phyloP scores from a whole-genome alignment of 2,888 invertebrate genomes.

The Nomada lathburiana region DNA sequence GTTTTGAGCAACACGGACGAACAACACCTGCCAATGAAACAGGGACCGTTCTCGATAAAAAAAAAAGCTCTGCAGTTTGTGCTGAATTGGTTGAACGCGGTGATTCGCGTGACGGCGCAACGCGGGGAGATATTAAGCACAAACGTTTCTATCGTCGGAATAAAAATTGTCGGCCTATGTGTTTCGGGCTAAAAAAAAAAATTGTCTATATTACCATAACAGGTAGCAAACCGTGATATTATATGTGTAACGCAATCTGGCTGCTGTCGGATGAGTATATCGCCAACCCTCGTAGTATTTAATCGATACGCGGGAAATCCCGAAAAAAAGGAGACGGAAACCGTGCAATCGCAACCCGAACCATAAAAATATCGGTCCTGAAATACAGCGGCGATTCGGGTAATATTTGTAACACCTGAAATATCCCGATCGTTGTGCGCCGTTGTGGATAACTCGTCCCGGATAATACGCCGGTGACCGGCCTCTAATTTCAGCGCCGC shows the following conservation, averaged over 20 bases:
- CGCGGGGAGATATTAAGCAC: background rate
- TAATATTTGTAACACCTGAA: conserved; percentile 62
- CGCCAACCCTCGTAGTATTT: conserved; percentile 48
- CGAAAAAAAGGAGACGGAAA: conserved; percentile 19
- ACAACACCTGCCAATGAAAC: background rate
- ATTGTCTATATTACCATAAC: conserved; percentile 41
- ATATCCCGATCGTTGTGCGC: conserved; percentile 50
- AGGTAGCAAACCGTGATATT: conserved; percentile 15
- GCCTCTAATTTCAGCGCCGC: conserved; percentile 31
- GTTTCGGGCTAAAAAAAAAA: background rate
- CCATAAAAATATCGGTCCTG: conserved; percentile 59
- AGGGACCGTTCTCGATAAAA: too few relatives aligned
- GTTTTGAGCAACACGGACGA: background rate
- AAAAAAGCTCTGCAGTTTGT: background rate
- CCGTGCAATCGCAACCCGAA: conserved; percentile 29
- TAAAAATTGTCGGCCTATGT: too few relatives aligned
- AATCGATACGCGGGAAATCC: conserved; percentile 41
- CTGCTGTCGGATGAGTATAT: background rate
- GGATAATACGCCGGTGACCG: conserved; percentile 38
- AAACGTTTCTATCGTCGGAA: too few relatives aligned
- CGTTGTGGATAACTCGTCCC: conserved; percentile 52
- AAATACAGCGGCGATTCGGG: conserved; percentile 50
- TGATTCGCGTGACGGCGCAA: background rate
- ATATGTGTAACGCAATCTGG: conserved; percentile 5
- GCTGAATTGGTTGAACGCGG: background rate